Percentiles rank a stretch among this genome's conserved stretches.
phyloP scores from a whole-genome alignment of 1,140 invertebrate genomes.

The Leguminivora glycinivorella region DNA sequence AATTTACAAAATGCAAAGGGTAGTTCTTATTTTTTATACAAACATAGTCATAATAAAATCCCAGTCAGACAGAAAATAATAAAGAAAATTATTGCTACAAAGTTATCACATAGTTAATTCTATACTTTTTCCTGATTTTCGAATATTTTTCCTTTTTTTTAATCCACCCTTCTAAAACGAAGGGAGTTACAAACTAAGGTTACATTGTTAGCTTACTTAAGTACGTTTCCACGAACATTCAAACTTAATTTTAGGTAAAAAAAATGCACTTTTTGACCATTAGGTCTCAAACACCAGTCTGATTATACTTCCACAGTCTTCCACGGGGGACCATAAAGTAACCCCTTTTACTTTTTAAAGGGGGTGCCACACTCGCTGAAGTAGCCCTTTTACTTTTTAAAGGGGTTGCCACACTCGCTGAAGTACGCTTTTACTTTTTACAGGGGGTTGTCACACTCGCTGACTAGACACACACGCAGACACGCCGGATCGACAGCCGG shows the following conservation, averaged over 20 bases:
- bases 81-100: conserved; percentile 22
- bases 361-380: no score
- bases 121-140: conserved; percentile 12
- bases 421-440: background rate
- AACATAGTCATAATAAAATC: background rate
- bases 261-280: conserved; percentile 49
- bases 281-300: background rate
- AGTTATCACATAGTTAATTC: conserved; percentile 33
- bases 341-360: no score
- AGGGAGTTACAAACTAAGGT: conserved; percentile 39
- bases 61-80: conserved; percentile 7
- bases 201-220: conserved; percentile 29
- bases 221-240: conserved; percentile 12
- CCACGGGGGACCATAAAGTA: background rate
- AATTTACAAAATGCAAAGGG: conserved; percentile 36
- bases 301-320: background rate
- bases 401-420: conserved; percentile 32
- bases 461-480: conserved; percentile 69
- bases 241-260: conserved; percentile 34
- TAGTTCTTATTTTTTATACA: conserved; percentile 17
- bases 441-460: no score
- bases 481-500: conserved; percentile 31
- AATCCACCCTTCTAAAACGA: conserved; percentile 65
- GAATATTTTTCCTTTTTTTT: conserved; percentile 3
- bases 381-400: no score